These are phyloP conservation scores for Montipora capricornis DNA, from an alignment of 64 coral and sea anemone genomes.

Conservation along the genomic window DNA sequence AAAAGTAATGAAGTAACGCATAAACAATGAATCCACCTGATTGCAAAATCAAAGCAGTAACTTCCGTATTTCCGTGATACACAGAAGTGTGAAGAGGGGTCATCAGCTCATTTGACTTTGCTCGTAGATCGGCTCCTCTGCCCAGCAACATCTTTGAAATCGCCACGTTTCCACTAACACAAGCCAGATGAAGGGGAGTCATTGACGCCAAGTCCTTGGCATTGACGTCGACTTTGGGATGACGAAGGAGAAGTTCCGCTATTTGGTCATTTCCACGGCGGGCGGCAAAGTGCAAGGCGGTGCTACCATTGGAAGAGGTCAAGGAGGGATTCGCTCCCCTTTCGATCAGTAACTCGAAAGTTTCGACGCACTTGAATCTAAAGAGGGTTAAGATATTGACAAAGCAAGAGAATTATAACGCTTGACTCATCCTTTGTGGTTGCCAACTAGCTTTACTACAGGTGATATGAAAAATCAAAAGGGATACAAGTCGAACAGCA, in stretches of 20 bases:
- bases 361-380: constrained; percentile 52
- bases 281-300: constrained; percentile 27
- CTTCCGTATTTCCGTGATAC: constrained; percentile 1
- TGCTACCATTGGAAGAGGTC: neutral
- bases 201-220: neutral
- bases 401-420: neutral
- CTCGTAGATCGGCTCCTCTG: constrained; percentile 30
- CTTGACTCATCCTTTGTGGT: too few species aligned
- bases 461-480: too few species aligned
- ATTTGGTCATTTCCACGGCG: constrained; percentile 37
- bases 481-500: too few species aligned
- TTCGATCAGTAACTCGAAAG: constrained; percentile 13
- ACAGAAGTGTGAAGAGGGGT: constrained; percentile 56
- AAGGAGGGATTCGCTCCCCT: constrained; percentile 34
- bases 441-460: too few species aligned
- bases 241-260: constrained; percentile 26
- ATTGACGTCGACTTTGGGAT: constrained; percentile 42
- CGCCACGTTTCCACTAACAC: constrained; percentile 29
- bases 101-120: constrained; percentile 44
- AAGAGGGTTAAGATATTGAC: neutral
- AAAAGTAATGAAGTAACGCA: neutral
- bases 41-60: constrained; percentile 25
- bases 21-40: constrained; percentile 3
- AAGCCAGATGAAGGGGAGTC: constrained; percentile 48
- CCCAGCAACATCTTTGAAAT: constrained; percentile 43